Evolutionary conservation across 2,888 invertebrate genomes (phyloP).

Genomic region (Maniola hyperantus): DNA sequence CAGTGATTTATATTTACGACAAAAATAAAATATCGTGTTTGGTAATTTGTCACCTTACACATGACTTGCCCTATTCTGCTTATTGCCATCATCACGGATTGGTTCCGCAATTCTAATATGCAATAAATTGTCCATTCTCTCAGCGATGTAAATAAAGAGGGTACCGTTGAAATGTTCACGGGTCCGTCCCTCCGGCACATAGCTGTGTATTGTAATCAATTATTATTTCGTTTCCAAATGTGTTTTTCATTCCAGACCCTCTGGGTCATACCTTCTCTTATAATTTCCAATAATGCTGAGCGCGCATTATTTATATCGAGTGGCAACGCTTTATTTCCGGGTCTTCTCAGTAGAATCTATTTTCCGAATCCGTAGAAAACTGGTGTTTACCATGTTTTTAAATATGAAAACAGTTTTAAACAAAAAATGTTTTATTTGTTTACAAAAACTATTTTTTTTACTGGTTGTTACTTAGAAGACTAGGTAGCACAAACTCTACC

Average conservation of each 20-base stretch:
- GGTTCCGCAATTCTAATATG: neutral
- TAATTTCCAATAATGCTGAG: neutral
- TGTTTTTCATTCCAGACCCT: constrained; percentile 10
- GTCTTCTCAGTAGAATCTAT: neutral
- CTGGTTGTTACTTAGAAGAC: too few relatives aligned
- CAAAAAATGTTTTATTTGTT: too few relatives aligned
- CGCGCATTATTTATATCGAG: neutral
- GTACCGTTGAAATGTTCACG: neutral
- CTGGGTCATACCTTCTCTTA: neutral
- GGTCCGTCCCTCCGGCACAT: neutral
- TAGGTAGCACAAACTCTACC: too few relatives aligned
- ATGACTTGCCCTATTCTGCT: too few relatives aligned
- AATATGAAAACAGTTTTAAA: too few relatives aligned
- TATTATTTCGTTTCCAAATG: constrained; percentile 8
- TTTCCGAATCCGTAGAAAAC: too few relatives aligned
- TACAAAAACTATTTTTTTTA: too few relatives aligned
- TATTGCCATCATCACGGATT: neutral
- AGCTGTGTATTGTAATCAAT: neutral
- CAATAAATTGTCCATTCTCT: neutral
- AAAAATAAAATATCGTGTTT: too few relatives aligned
- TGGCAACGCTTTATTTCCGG: too few relatives aligned
- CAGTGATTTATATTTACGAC: too few relatives aligned
- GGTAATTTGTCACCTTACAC: too few relatives aligned
- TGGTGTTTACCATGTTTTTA: too few relatives aligned
- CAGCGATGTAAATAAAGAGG: constrained; percentile 6